phyloP scores from a whole-genome alignment of 2,888 invertebrate genomes.

The Ophonus ardosiacus region DNA sequence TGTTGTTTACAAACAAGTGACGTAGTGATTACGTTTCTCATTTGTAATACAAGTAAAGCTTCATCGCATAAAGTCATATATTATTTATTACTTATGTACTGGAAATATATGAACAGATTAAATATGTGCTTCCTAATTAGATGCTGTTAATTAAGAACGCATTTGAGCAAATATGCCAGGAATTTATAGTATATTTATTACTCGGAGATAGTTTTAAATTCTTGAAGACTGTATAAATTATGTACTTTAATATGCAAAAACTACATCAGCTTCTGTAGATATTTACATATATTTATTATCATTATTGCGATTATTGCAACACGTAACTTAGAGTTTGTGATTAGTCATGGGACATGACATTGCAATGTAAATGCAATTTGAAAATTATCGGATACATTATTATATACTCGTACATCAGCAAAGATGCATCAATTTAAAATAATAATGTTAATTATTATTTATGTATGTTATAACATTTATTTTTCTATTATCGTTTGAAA shows the following conservation, averaged over 20 bases:
- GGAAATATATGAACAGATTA: constrained; percentile 57
- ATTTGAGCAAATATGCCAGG: constrained; percentile 58
- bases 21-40: constrained; percentile 8
- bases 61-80: constrained; percentile 4
- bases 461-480: too few relatives aligned
- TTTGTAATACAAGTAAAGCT: neutral
- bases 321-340: neutral
- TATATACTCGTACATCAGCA: neutral
- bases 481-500: too few relatives aligned
- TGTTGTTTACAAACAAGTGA: constrained; percentile 4
- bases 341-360: neutral
- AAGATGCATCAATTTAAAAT: too few relatives aligned
- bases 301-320: constrained; percentile 11
- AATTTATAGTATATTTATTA: constrained; percentile 59
- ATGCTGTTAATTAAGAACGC: constrained; percentile 61
- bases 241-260: constrained; percentile 28
- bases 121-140: constrained; percentile 58
- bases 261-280: constrained; percentile 31
- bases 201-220: constrained; percentile 52
- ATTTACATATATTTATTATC: constrained; percentile 43
- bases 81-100: constrained; percentile 53
- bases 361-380: neutral
- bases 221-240: constrained; percentile 37
- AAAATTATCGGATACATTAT: neutral
- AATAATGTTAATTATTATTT: too few relatives aligned